Evolutionary conservation across 2,797 vertebrate species (phyloP).

Genomic region (Nothura maculosa): DNA sequence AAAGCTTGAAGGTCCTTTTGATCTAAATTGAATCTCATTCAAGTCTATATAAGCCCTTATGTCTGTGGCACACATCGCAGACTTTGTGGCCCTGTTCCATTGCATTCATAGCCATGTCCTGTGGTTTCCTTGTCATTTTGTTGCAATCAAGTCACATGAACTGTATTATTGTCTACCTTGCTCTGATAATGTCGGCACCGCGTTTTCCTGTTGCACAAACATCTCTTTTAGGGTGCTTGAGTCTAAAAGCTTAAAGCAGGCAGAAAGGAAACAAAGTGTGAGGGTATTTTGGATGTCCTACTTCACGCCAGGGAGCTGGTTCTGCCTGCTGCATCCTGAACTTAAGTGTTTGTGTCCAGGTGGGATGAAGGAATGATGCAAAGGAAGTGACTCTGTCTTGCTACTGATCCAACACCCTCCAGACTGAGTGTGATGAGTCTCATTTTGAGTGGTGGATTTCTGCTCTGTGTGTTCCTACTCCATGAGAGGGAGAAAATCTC

Average conservation of each 20-base stretch:
- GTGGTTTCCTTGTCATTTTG: slow-evolving; percentile 62
- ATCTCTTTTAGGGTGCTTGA: slow-evolving; percentile 74
- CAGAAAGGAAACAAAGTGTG: slow-evolving; percentile 75
- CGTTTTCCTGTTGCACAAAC: slow-evolving; percentile 85
- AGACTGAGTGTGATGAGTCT: background rate
- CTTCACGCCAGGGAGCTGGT: slow-evolving; percentile 29
- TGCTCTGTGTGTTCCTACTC: background rate
- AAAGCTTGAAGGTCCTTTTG: slow-evolving; percentile 1
- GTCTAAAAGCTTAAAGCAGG: slow-evolving; percentile 63
- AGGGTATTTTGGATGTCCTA: slow-evolving; percentile 31
- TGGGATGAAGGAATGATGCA: background rate
- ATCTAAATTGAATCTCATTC: slow-evolving; percentile 55
- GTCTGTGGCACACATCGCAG: background rate
- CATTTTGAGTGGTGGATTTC: background rate
- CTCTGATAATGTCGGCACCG: slow-evolving; percentile 79
- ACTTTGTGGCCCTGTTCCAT: slow-evolving; percentile 14
- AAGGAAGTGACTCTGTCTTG: background rate
- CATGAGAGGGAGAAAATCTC: background rate
- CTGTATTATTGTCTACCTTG: slow-evolving; percentile 76
- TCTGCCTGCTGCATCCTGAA: slow-evolving; percentile 59
- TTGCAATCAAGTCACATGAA: slow-evolving; percentile 68
- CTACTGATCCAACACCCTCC: background rate
- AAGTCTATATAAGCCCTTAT: slow-evolving; percentile 15
- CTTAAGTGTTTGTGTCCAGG: slow-evolving; percentile 27
- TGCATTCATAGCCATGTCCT: background rate